Percentiles rank a stretch among this genome's conserved stretches.
phyloP scores from a whole-genome alignment of 64 coral and sea anemone genomes.

The Orbicella faveolata region DNA sequence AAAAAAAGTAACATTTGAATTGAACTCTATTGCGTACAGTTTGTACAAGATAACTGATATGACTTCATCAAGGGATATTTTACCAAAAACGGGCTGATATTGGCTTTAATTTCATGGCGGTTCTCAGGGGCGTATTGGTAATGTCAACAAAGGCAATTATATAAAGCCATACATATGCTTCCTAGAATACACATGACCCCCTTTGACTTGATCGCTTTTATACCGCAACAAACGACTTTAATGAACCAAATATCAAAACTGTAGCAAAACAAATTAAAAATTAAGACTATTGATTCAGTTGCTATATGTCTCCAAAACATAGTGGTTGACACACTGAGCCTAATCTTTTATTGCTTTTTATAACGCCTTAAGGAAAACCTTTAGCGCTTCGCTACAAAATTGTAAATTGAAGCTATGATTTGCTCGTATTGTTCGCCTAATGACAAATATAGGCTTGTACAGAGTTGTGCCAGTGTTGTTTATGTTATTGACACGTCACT shows the following conservation, averaged over 20 bases:
- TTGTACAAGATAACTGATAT: slow-evolving; percentile 30
- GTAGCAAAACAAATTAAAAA: slow-evolving; percentile 53
- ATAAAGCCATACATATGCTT: slow-evolving; percentile 39
- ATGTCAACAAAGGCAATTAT: slow-evolving; percentile 40
- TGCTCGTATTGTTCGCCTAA: slow-evolving; percentile 24
- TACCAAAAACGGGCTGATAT: slow-evolving; percentile 31
- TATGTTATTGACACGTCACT: slow-evolving; percentile 59
- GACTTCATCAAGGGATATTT: slow-evolving; percentile 19
- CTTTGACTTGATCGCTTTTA: slow-evolving; percentile 27
- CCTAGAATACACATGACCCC: neutral
- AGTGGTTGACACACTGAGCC: neutral
- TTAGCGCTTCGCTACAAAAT: slow-evolving; percentile 23
- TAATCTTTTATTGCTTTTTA: slow-evolving; percentile 1
- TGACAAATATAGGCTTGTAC: neutral
- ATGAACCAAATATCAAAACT: slow-evolving; percentile 63
- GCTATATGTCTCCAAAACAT: slow-evolving; percentile 12
- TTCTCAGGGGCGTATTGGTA: slow-evolving; percentile 10
- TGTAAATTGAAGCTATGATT: slow-evolving; percentile 6
- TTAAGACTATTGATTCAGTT: slow-evolving; percentile 26
- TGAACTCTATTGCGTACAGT: slow-evolving; percentile 23
- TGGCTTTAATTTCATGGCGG: slow-evolving; percentile 16
- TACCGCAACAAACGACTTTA: slow-evolving; percentile 34
- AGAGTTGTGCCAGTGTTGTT: slow-evolving; percentile 35
- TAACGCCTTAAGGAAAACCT: neutral
- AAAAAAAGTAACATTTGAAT: slow-evolving; percentile 38